phyloP scores from a whole-genome alignment of 2,113 vertebrate species.

The Hippoglossus stenolepis region DNA sequence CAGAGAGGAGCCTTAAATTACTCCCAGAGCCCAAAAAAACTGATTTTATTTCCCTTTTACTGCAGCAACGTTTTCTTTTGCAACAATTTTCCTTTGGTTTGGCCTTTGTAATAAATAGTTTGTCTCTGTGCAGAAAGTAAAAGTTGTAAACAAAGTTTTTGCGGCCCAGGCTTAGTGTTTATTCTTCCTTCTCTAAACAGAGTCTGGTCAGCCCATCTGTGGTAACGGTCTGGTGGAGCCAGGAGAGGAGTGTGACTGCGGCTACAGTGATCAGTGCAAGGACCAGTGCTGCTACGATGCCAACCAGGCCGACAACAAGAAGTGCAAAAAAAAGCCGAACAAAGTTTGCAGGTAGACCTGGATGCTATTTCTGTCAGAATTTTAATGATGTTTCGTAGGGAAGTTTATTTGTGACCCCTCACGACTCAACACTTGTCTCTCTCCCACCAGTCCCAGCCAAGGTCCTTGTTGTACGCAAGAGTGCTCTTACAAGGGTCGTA shows the following conservation, averaged over 20 bases:
- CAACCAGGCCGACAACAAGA: slow-evolving; percentile 92
- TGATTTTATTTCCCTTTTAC: too few relatives aligned
- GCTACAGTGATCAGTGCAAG: slow-evolving; percentile 97
- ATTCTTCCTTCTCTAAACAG: slow-evolving; percentile 70
- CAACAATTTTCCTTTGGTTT: background rate
- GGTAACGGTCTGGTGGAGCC: slow-evolving; percentile 97
- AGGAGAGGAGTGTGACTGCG: slow-evolving; percentile 97
- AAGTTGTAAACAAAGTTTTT: background rate
- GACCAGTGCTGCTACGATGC: slow-evolving; percentile 95
- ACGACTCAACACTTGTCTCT: background rate
- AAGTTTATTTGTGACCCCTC: background rate
- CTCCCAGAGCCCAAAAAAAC: too few relatives aligned
- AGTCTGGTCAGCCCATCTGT: slow-evolving; percentile 98
- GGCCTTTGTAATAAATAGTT: slow-evolving; percentile 4
- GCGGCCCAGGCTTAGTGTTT: slow-evolving; percentile 11
- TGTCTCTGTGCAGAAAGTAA: background rate
- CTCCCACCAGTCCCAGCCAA: slow-evolving; percentile 90
- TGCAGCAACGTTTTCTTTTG: too few relatives aligned
- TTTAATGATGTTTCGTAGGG: too few relatives aligned
- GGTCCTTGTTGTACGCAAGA: slow-evolving; percentile 91
- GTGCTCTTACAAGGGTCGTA: slow-evolving; percentile 86
- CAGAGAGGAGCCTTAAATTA: too few relatives aligned
- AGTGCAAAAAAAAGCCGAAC: slow-evolving; percentile 91
- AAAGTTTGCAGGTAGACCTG: slow-evolving; percentile 91
- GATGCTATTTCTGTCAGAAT: background rate